These are phyloP conservation scores for Euwallacea fornicatus DNA, from an alignment of 1,140 invertebrate species.

Conservation along the genomic window DNA sequence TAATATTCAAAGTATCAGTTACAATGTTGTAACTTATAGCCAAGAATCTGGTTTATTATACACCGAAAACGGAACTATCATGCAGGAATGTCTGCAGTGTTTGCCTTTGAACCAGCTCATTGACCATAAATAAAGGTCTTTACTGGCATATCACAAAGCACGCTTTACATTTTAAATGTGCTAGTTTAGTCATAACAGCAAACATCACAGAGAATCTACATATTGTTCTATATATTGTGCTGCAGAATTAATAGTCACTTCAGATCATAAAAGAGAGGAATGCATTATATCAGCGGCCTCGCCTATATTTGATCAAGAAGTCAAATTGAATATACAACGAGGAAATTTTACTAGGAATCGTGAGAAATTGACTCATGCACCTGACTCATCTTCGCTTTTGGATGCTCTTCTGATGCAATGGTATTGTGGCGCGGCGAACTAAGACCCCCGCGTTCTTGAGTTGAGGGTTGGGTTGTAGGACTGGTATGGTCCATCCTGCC, in stretches of 20 bases:
- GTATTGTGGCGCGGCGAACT: no score
- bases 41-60: conserved; percentile 10
- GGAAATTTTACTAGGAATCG: no score
- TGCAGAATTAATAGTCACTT: background rate
- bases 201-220: background rate
- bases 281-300: background rate
- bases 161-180: conserved; percentile 7
- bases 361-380: no score
- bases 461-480: no score
- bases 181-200: conserved; percentile 3
- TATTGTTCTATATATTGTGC: conserved; percentile 6
- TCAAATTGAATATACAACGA: no score
- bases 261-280: background rate
- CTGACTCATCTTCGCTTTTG: no score
- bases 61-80: conserved; percentile 15
- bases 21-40: background rate
- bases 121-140: conserved; percentile 18
- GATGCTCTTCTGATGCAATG: no score
- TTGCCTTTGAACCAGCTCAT: conserved; percentile 5
- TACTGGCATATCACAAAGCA: background rate
- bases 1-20: background rate
- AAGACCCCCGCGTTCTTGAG: no score
- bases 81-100: conserved; percentile 6
- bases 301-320: background rate
- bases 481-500: no score